Conservation (phyloP, 2,797 vertebrate genomes). For the Bryconaethiops microstoma region DNA sequence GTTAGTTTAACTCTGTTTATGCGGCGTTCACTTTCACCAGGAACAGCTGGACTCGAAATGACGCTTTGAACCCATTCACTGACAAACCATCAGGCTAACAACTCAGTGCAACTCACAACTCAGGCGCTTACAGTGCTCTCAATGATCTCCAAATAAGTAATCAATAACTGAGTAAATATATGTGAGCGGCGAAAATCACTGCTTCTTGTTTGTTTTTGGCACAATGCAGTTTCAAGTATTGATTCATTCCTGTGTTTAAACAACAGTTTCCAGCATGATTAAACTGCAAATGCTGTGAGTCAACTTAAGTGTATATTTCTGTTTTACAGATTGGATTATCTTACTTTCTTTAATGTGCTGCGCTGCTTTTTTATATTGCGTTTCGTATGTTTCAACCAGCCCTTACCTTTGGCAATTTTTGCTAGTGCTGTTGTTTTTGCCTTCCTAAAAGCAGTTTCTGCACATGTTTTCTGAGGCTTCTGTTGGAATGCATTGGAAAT, state of each 20-base stretch:
- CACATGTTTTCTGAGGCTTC: background rate
- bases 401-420: background rate
- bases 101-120: background rate
- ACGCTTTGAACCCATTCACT: background rate
- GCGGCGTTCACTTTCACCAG: conserved; percentile 50
- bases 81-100: background rate
- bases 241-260: conserved; percentile 67
- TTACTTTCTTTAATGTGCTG: too few species aligned
- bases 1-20: conserved; percentile 57
- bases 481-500: background rate
- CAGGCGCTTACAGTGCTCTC: background rate
- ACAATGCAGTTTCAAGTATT: conserved; percentile 20
- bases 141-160: background rate
- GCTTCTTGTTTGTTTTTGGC: background rate
- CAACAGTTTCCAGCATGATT: conserved; percentile 66
- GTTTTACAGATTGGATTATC: background rate
- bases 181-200: background rate
- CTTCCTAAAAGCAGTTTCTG: background rate
- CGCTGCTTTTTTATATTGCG: background rate
- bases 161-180: background rate
- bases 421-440: background rate
- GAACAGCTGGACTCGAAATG: conserved; percentile 3
- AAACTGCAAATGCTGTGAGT: conserved; percentile 56
- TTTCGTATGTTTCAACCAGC: background rate
- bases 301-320: background rate